Evolutionary conservation across 2,113 vertebrate species (phyloP), one percentile per base, ranked within the genome.

Genomic region (Dryoscopus gambensis): DNA sequence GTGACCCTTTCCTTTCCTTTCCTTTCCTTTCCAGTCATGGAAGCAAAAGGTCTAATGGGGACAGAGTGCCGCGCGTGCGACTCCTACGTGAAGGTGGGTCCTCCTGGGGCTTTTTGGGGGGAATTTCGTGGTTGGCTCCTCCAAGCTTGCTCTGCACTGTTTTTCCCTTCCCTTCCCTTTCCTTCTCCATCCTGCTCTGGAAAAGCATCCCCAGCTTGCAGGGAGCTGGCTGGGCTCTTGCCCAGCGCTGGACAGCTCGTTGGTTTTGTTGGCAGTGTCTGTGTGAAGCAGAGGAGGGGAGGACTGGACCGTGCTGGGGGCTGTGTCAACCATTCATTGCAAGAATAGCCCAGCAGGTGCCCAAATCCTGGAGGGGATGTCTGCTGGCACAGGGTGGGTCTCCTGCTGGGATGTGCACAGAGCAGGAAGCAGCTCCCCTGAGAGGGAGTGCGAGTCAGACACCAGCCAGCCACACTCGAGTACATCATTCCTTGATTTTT

Each of bases 1-100:
- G 17, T 87, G 64, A 96, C 13, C 2, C 2, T 81, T 93, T 49
- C 2, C 2, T 96, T 97, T 94, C 2, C 2, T 81, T 93, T 49
- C 2, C 2, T 96, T 97, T 94, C 84, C 37, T 96, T 76, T 96
- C 86, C 95, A 99, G 99, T 99, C 90, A 96, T 99, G 92, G 98
- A 99, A 98, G 98, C 98, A 14, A 98, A 96, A 93, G 97, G 88
- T 55, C 97, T 99, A 84, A 91, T 96, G 91, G 98, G 92, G 39
- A 92, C 95, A 18, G 92, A 96, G 68, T 71, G 76, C 37, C 75
- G 52, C 31, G 28, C 47, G 15, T 99, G 98, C 18, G 77, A 99
- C 97, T 97, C 98, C 74, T 99, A 98, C 0, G 98, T 99, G 67
- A 99, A 99, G 99, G 98, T 99, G 94, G 17, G 73, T 93, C 40